These are phyloP conservation scores for Callithrix jacchus DNA, from an alignment of 2,113 vertebrate species.

Conservation along the genomic window DNA sequence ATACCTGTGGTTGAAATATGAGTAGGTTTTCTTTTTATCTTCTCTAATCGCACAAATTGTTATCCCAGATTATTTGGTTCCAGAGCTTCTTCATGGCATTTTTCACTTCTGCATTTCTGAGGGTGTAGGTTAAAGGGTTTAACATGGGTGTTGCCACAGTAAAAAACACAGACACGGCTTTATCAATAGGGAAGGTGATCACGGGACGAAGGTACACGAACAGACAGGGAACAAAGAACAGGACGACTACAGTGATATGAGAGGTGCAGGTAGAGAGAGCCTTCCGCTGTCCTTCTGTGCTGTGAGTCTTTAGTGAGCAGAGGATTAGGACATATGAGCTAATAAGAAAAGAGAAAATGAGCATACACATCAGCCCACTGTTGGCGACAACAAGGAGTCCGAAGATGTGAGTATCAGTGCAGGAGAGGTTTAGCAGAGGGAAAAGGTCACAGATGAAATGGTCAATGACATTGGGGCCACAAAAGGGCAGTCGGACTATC, in stretches of 20 bases:
- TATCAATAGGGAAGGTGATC: conserved; percentile 50
- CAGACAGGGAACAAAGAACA: conserved; percentile 53
- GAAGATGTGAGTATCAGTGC: conserved; percentile 17
- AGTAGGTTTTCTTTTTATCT: not conserved
- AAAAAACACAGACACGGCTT: conserved; percentile 42
- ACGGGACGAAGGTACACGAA: conserved; percentile 44
- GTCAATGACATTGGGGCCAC: conserved; percentile 57
- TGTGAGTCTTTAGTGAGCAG: conserved; percentile 20
- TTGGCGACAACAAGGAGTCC: conserved; percentile 52
- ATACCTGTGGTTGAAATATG: not conserved
- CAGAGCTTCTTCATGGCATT: conserved; percentile 59
- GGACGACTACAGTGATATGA: not conserved
- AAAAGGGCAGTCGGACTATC: conserved; percentile 36
- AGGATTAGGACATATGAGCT: conserved; percentile 39
- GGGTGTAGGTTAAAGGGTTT: conserved; percentile 51
- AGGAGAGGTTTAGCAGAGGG: conserved; percentile 48
- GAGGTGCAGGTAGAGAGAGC: conserved; percentile 9
- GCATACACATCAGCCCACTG: conserved; percentile 47
- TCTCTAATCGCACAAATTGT: not conserved
- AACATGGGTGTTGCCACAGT: conserved; percentile 26
- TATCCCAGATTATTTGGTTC: not conserved
- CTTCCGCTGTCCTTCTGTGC: not conserved
- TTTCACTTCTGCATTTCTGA: conserved; percentile 49
- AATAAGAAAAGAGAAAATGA: conserved; percentile 55
- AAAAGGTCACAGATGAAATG: conserved; percentile 61